phyloP scores from a whole-genome alignment of 2,797 vertebrate genomes.

The Pseudotriccus pelzelni region DNA sequence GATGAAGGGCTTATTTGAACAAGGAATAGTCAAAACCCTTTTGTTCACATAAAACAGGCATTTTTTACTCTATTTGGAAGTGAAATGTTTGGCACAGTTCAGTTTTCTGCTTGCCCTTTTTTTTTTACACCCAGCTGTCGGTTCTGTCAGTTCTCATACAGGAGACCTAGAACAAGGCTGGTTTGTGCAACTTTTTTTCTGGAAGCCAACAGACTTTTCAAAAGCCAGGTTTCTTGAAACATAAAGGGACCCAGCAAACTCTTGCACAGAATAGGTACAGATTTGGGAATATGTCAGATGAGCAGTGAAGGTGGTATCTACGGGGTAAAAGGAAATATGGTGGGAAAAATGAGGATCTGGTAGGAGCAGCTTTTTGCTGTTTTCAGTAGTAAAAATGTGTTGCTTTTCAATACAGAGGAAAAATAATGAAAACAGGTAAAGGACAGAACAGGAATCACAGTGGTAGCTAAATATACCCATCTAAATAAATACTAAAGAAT shows the following conservation, averaged over 20 bases:
- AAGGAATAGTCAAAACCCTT: not conserved
- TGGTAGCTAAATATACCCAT: not conserved
- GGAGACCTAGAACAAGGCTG: not conserved
- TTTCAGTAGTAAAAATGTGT: not conserved
- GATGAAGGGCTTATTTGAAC: not conserved
- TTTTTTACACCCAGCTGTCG: not conserved
- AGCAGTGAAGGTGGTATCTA: not conserved
- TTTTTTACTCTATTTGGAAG: not conserved
- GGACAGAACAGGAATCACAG: not conserved
- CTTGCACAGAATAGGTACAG: not conserved
- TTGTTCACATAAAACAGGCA: not conserved
- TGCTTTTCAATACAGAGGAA: not conserved
- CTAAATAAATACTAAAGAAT: not conserved
- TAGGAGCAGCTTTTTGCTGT: not conserved
- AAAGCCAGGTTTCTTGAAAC: not conserved
- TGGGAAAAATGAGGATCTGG: not conserved
- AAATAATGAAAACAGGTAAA: not conserved
- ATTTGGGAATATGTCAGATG: not conserved
- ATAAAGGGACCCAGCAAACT: not conserved
- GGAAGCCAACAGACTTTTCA: not conserved
- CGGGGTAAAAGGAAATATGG: not conserved
- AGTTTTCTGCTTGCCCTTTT: not conserved
- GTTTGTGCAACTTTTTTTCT: not conserved
- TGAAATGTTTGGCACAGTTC: not conserved
- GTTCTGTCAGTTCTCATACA: not conserved